Conservation (phyloP, 2,888 invertebrate species). For the Zhuqinia jingwanae region DNA sequence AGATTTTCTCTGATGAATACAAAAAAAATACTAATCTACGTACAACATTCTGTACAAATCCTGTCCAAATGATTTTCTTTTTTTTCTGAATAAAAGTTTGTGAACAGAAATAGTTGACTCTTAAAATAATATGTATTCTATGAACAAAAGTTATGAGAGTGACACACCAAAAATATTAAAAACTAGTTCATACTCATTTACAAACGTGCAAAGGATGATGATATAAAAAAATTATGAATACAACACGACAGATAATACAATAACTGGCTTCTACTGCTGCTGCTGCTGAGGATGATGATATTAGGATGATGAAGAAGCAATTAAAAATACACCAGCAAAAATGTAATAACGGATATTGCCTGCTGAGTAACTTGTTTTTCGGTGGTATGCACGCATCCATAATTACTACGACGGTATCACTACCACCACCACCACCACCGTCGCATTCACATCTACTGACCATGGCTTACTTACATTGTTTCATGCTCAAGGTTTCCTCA, state of each 20-base stretch:
- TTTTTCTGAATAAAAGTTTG: too few species aligned
- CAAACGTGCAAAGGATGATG: conserved; percentile 11
- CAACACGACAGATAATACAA: too few species aligned
- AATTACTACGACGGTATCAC: not conserved
- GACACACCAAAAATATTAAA: conserved; percentile 10
- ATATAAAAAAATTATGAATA: not conserved
- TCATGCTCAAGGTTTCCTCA: conserved; percentile 21
- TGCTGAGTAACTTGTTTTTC: conserved; percentile 46
- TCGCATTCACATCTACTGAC: not conserved
- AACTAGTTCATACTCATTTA: conserved; percentile 13
- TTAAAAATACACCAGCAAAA: conserved; percentile 29
- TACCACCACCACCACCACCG: not conserved
- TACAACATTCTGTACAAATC: too few species aligned
- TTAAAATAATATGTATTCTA: not conserved
- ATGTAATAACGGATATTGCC: conserved; percentile 53
- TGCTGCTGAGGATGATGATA: too few species aligned
- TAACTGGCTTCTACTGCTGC: too few species aligned
- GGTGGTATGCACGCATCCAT: conserved; percentile 19
- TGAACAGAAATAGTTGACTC: too few species aligned
- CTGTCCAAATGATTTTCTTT: too few species aligned
- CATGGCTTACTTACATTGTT: conserved; percentile 47
- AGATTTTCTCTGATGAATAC: too few species aligned
- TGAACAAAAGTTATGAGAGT: not conserved
- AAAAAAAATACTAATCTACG: too few species aligned
- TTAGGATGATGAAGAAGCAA: conserved; percentile 23